Conservation (phyloP, 2,113 vertebrate species). For the Malurus cyaneus region DNA sequence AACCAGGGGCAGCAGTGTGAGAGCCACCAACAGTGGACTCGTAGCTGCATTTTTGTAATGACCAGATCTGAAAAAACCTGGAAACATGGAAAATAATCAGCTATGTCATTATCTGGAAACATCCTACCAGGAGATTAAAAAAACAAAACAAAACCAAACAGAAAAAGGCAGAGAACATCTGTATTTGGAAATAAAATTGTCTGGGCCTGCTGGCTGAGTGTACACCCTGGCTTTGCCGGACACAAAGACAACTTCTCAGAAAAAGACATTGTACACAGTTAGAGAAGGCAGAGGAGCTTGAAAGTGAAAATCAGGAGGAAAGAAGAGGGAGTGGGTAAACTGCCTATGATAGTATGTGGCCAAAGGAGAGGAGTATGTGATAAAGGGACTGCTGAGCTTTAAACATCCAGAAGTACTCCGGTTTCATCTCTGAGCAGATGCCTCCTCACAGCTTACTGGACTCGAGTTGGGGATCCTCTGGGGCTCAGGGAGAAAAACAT, state of each 20-base stretch:
- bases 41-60: not conserved
- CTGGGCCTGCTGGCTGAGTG: not conserved
- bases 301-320: not conserved
- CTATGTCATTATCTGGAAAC: not conserved
- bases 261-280: not conserved
- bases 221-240: not conserved
- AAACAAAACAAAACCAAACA: not conserved
- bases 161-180: not conserved
- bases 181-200: not conserved
- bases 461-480: not conserved
- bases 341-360: not conserved
- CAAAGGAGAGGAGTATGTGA: not conserved
- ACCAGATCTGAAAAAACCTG: not conserved
- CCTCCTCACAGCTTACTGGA: not conserved
- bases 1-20: not conserved
- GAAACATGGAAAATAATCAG: not conserved
- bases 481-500: not conserved
- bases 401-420: not conserved
- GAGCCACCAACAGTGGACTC: not conserved
- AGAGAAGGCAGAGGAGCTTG: not conserved
- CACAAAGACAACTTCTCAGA: not conserved
- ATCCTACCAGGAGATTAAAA: not conserved
- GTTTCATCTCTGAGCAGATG: not conserved
- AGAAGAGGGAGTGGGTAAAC: not conserved
- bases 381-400: not conserved